Percentiles rank a stretch among this genome's conserved stretches.
Conservation (phyloP, 2,888 invertebrate genomes). For the Amphipoea lucens region DNA sequence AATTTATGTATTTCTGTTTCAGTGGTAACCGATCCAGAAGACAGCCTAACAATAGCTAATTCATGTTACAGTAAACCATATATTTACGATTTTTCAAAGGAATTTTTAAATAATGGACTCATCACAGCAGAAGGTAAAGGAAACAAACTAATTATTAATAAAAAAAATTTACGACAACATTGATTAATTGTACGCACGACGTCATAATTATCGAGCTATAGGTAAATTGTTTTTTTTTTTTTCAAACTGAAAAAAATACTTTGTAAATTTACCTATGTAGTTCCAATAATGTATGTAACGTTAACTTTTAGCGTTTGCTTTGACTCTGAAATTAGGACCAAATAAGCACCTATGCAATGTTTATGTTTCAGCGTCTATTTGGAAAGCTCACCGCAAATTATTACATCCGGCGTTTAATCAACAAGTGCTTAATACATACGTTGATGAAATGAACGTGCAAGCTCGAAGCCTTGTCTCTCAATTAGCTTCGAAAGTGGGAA, state of each 20-base stretch:
- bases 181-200: background rate
- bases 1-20: background rate
- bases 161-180: background rate
- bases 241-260: no score
- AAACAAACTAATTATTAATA: background rate
- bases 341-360: background rate
- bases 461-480: conserved; percentile 55
- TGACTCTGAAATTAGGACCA: background rate
- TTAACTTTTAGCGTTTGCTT: background rate
- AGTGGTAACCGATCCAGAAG: conserved; percentile 53
- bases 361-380: conserved; percentile 47
- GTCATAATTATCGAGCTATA: background rate
- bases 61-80: background rate
- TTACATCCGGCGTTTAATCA: conserved; percentile 72
- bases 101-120: background rate
- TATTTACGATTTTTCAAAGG: background rate
- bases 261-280: no score
- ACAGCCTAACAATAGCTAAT: conserved; percentile 21
- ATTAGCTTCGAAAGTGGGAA: conserved; percentile 57
- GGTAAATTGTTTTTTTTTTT: background rate
- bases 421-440: conserved; percentile 65
- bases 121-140: background rate
- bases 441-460: conserved; percentile 68
- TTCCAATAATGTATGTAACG: background rate
- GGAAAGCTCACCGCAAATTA: conserved; percentile 73